phyloP scores from a whole-genome alignment of 2,113 vertebrate species.

The Toxotes jaculatrix region DNA sequence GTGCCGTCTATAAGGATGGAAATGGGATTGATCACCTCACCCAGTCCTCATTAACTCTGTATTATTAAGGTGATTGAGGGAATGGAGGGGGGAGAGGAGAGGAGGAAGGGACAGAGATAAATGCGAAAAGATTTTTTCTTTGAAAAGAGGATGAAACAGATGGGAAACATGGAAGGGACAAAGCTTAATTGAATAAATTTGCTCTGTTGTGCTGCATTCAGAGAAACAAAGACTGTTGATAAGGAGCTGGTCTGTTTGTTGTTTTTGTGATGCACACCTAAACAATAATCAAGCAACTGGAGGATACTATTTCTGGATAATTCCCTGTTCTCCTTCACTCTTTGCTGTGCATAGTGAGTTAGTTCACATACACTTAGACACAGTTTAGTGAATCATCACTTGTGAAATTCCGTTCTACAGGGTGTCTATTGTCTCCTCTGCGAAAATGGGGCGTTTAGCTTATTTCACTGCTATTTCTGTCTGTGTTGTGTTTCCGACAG shows the following conservation, averaged over 20 bases:
- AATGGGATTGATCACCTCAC: conserved; percentile 71
- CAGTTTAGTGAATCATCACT: conserved; percentile 57
- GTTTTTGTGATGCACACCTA: conserved; percentile 16
- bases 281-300: conserved; percentile 11
- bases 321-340: conserved; percentile 14
- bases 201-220: conserved; percentile 1
- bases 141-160: neutral
- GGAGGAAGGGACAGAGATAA: neutral
- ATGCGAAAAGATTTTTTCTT: neutral
- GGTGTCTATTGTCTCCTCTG: conserved; percentile 60
- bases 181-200: conserved; percentile 14
- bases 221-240: conserved; percentile 8
- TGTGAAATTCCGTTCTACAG: conserved; percentile 52
- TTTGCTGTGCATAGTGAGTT: conserved; percentile 26
- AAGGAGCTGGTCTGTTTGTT: conserved; percentile 18
- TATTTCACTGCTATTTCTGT: conserved; percentile 64
- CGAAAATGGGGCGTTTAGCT: conserved; percentile 57
- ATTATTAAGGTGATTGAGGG: conserved; percentile 45
- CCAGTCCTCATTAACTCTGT: conserved; percentile 63
- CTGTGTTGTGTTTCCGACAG: conserved; percentile 45
- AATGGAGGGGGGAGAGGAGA: neutral
- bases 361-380: conserved; percentile 30
- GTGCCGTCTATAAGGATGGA: conserved; percentile 34
- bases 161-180: neutral
- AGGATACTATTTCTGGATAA: conserved; percentile 43